Percentiles rank a stretch among this genome's conserved stretches.
phyloP scores from a whole-genome alignment of 2,113 vertebrate species.

The Hippocampus comes region DNA sequence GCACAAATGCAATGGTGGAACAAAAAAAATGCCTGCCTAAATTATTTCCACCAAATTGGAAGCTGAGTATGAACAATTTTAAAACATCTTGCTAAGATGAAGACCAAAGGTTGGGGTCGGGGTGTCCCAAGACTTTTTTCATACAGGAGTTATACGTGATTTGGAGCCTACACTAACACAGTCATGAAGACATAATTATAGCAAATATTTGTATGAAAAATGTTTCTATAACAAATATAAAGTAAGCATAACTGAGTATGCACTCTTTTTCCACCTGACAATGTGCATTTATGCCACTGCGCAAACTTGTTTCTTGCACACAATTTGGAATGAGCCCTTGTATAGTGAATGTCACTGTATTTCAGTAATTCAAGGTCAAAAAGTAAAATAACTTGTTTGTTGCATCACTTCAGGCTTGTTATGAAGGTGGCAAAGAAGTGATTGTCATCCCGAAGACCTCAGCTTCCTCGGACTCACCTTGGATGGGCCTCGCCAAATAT shows the following conservation, averaged over 20 bases:
- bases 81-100: background rate
- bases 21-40: background rate
- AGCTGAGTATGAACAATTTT: background rate
- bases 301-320: too few species aligned
- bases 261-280: too few species aligned
- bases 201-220: too few species aligned
- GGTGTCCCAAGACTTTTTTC: background rate
- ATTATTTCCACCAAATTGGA: background rate
- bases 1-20: background rate
- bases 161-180: too few species aligned
- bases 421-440: conserved; percentile 93
- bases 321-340: background rate
- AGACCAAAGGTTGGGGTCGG: too few species aligned
- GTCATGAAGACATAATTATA: too few species aligned
- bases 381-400: conserved; percentile 8
- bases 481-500: conserved; percentile 96
- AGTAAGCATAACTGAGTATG: too few species aligned
- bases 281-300: too few species aligned
- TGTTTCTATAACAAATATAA: too few species aligned
- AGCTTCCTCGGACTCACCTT: conserved; percentile 95
- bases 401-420: conserved; percentile 82
- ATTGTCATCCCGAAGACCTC: conserved; percentile 97
- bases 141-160: background rate
- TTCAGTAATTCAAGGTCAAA: background rate
- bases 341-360: background rate